These are phyloP conservation scores for Aelia acuminata DNA, from an alignment of 2,888 invertebrate species.

Conservation along the genomic window DNA sequence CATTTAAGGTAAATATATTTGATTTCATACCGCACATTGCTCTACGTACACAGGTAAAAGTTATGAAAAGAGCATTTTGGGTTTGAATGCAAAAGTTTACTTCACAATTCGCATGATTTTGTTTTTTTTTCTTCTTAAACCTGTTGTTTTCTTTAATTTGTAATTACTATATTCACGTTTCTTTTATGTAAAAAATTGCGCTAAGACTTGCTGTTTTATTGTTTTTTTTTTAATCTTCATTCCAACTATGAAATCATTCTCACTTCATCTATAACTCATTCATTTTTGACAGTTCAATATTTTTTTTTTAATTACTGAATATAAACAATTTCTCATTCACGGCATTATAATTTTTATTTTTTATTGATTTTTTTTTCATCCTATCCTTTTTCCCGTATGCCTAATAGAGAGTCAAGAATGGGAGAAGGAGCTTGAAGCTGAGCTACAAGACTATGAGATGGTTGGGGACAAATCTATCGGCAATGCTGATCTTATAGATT, in stretches of 20 bases:
- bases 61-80: background rate
- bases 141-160: background rate
- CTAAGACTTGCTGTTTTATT: background rate
- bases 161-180: conserved; percentile 8
- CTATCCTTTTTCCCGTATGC: conserved; percentile 65
- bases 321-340: background rate
- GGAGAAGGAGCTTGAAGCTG: conserved; percentile 96
- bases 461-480: conserved; percentile 71
- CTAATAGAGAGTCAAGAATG: conserved; percentile 77
- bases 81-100: background rate
- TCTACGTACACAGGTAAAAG: conserved; percentile 8
- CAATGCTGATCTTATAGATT: conserved; percentile 54
- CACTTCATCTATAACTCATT: background rate
- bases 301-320: background rate
- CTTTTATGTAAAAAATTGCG: background rate
- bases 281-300: background rate
- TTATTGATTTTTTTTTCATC: conserved; percentile 55
- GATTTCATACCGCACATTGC: background rate
- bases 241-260: background rate
- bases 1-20: background rate
- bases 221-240: background rate
- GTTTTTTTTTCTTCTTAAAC: conserved; percentile 13
- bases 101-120: background rate
- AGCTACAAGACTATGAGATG: conserved; percentile 95
- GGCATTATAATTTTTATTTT: conserved; percentile 56